Percentiles rank a stretch among this genome's conserved stretches.
Conservation (phyloP, 1,140 invertebrate genomes). For the Eumaeus atala region DNA sequence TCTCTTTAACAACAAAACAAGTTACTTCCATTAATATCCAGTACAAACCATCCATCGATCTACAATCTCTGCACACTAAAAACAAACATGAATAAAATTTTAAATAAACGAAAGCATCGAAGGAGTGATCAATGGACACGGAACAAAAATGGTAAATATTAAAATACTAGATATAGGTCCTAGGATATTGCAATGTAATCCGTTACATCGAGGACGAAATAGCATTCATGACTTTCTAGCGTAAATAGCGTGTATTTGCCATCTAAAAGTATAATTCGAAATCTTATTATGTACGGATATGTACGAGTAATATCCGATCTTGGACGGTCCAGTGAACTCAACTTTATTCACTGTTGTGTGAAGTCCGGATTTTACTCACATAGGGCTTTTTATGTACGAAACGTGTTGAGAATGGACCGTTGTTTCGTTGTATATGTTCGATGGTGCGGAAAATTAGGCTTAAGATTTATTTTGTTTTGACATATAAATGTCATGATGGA, state of each 20-base stretch:
- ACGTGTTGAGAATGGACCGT: background rate
- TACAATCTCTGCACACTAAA: too few species aligned
- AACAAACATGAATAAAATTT: too few species aligned
- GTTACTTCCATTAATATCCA: background rate
- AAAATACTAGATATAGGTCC: constrained; percentile 1
- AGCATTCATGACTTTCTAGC: background rate
- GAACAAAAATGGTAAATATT: constrained; percentile 2
- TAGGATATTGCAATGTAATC: constrained; percentile 7
- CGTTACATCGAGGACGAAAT: background rate
- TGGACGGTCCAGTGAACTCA: constrained; percentile 11
- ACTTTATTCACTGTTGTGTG: constrained; percentile 25
- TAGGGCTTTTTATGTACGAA: constrained; percentile 1
- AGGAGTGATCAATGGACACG: background rate
- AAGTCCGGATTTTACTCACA: constrained; percentile 19
- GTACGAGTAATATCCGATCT: constrained; percentile 15
- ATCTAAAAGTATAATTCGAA: constrained; percentile 13
- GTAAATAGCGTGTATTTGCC: constrained; percentile 10
- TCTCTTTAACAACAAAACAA: too few species aligned
- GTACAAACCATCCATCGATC: background rate
- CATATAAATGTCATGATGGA: too few species aligned
- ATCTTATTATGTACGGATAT: constrained; percentile 16
- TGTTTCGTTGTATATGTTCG: constrained; percentile 2
- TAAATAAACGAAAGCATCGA: background rate
- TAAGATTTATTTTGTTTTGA: background rate
- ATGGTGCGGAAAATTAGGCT: background rate